A percentile compares a stretch with the other conserved stretches of the same genome.
phyloP scores from a whole-genome alignment of 2,113 vertebrate species.

The Phocoena phocoena region DNA sequence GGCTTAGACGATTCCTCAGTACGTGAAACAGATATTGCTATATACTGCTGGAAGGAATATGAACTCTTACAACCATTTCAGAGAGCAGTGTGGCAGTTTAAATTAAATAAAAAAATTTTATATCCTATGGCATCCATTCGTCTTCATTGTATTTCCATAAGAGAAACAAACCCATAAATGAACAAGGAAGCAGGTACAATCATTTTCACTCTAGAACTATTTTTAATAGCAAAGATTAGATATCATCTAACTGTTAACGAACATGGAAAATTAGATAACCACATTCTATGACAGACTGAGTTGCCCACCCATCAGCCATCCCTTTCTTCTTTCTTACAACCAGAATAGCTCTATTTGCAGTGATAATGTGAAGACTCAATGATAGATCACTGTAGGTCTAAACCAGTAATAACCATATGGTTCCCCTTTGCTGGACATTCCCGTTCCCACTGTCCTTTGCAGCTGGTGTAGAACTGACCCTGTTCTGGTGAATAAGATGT shows the following conservation, averaged over 20 bases:
- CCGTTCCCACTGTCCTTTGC: not conserved
- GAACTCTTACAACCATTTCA: not conserved
- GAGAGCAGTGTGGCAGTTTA: not conserved
- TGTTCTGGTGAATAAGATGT: not conserved
- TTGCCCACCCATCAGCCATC: not conserved
- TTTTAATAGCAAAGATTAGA: not conserved
- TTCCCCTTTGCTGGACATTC: not conserved
- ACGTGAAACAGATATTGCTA: not conserved
- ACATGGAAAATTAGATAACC: not conserved
- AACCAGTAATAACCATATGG: not conserved
- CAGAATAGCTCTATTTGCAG: not conserved
- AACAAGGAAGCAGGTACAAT: no score
- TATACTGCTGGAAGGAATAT: not conserved
- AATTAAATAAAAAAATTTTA: not conserved
- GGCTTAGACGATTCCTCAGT: not conserved
- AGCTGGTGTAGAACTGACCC: not conserved
- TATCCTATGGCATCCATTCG: not conserved
- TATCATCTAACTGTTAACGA: not conserved
- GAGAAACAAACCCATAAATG: not conserved
- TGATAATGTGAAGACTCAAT: not conserved
- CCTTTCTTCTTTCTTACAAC: not conserved
- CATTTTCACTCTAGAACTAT: not conserved
- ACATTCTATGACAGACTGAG: not conserved
- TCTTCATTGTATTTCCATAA: not conserved
- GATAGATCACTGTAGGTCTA: not conserved